Evolutionary conservation across 2,888 invertebrate genomes (phyloP), one percentile per base, ranked within the genome.

Genomic region (Tubulanus polymorphus): DNA sequence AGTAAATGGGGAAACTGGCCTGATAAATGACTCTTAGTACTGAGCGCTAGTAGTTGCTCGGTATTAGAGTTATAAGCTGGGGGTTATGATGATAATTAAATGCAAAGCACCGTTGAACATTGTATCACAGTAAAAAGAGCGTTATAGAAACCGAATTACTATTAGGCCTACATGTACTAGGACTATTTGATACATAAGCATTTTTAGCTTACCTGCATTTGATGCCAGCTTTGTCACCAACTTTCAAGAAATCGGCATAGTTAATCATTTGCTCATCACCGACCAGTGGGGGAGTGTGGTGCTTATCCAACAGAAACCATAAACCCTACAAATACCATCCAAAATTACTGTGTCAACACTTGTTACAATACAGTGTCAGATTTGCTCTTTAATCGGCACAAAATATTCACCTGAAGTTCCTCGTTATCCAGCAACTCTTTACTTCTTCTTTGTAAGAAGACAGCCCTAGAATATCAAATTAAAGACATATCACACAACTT

Each of bases 371-470:
- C n/a, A n/a, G n/a, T n/a, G n/a, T n/a, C n/a, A n/a, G n/a, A n/a
- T n/a, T n/a, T n/a, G n/a, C n/a, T n/a, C n/a, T n/a, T n/a, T n/a
- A n/a, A 32, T 10, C 35, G n/a, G n/a, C 10, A 32, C 35, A 32
- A 10, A n/a, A 20, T 20, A 57, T 51, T 56, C 65, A 81, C 80
- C 71, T 81, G 80, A 51, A 94, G 77, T 78, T 96, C 94, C 72
- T 88, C 88, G 74, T 91, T 91, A 76, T 92, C 90, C 26, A 95
- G 79, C 29, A 94, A 80, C 69, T 91, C 88, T 68, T 88, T 85
- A 59, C 90, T 91, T 71, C 89, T 86, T 73, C 90, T 86, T 79
- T 93, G 91, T 48, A 95, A 79, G 74, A 93, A 91, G 59, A 90
- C 85, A 1, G 92, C 90, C 69, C 93, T 78, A 63, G 30, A 65